These are phyloP conservation scores for Prunella himalayana DNA, from an alignment of 2,113 vertebrate species.

Conservation along the genomic window DNA sequence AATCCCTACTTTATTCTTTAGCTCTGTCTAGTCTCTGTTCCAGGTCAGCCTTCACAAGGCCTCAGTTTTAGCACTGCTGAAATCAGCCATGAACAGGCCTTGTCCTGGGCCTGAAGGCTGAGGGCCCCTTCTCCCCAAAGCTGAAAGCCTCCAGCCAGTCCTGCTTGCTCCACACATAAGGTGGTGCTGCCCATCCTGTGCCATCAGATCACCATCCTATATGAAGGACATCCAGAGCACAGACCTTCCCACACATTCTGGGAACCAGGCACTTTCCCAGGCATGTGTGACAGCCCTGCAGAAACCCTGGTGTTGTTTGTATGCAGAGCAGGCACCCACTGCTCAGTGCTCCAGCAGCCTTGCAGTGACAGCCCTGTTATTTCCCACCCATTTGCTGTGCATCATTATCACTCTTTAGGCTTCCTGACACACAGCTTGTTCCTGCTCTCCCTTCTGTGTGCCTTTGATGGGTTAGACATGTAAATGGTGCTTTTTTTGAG, in stretches of 20 bases:
- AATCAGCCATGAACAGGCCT: not conserved
- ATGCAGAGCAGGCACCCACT: not conserved
- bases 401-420: not conserved
- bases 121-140: not conserved
- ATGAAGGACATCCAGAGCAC: not conserved
- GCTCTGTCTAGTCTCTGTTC: not conserved
- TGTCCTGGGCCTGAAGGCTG: not conserved
- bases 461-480: not conserved
- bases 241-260: not conserved
- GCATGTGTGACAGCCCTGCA: rapidly evolving
- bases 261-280: not conserved
- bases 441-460: not conserved
- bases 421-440: not conserved
- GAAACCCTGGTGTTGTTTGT: not conserved
- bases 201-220: not conserved
- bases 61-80: not conserved
- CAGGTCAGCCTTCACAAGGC: not conserved
- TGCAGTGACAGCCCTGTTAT: not conserved
- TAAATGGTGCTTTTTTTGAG: not conserved
- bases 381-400: not conserved
- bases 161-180: not conserved
- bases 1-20: not conserved
- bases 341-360: not conserved
- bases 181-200: not conserved
- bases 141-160: not conserved